A percentile compares a stretch with the other conserved stretches of the same genome.
phyloP scores from a whole-genome alignment of 2,113 vertebrate species.

The Sclerurus mexicanus region DNA sequence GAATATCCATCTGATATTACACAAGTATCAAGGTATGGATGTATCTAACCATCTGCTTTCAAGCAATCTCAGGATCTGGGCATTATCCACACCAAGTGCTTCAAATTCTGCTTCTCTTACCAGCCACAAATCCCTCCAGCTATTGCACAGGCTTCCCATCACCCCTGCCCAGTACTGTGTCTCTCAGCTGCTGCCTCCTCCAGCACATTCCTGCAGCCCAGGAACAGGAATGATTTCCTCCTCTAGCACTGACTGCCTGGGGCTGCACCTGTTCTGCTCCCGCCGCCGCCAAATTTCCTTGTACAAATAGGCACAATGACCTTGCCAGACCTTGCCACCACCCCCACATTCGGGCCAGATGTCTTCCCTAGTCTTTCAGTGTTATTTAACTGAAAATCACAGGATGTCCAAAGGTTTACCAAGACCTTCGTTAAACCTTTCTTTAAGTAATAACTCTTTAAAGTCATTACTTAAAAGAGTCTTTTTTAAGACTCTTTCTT shows the following conservation, averaged over 20 bases:
- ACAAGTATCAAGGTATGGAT: background rate
- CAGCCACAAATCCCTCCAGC: background rate
- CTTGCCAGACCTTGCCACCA: background rate
- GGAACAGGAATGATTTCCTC: background rate
- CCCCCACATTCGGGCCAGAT: rapidly evolving
- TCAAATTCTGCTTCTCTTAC: background rate
- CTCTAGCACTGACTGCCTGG: background rate
- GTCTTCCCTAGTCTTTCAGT: background rate
- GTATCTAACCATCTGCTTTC: background rate
- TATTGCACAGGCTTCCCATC: background rate
- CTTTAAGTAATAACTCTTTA: background rate
- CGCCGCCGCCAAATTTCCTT: background rate
- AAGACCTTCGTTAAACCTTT: background rate
- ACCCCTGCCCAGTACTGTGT: background rate
- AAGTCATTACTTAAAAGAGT: background rate
- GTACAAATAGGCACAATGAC: background rate
- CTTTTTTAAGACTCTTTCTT: background rate
- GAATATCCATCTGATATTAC: background rate
- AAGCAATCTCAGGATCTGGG: background rate
- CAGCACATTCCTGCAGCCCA: background rate
- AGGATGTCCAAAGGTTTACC: background rate
- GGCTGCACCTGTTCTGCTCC: conserved; percentile 18
- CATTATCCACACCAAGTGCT: background rate
- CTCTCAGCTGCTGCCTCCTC: background rate
- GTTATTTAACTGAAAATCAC: background rate